A percentile compares a stretch with the other conserved stretches of the same genome.
Conservation (phyloP, 2,797 vertebrate genomes). For the Sorex maritimensis region DNA sequence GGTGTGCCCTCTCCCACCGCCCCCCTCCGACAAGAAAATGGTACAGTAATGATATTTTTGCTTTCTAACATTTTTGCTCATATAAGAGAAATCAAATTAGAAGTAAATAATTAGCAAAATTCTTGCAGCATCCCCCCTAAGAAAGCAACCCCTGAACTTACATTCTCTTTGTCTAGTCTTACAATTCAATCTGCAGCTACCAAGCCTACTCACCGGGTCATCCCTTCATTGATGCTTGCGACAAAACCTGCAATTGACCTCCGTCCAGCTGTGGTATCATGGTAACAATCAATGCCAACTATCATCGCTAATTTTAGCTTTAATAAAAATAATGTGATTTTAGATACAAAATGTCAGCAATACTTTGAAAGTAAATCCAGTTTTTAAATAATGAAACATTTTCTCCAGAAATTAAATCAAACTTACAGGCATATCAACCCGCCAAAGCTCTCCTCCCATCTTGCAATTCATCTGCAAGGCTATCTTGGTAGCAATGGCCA, state of each 20-base stretch:
- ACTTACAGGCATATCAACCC: conserved; percentile 96
- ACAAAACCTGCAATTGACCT: conserved; percentile 96
- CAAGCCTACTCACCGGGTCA: conserved; percentile 93
- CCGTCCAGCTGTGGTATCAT: conserved; percentile 94
- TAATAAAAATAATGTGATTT: conserved; percentile 44
- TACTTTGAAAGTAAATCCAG: neutral
- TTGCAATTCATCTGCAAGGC: conserved; percentile 98
- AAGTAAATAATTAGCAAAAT: too few relatives aligned
- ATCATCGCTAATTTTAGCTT: conserved; percentile 97
- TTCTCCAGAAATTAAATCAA: neutral
- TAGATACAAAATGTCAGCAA: neutral
- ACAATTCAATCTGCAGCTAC: rapidly evolving
- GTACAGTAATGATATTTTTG: too few relatives aligned
- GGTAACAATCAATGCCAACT: conserved; percentile 97
- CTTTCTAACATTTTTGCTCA: too few relatives aligned
- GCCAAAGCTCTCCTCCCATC: conserved; percentile 99
- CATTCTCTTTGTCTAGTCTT: too few relatives aligned
- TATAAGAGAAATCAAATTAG: too few relatives aligned
- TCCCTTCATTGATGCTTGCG: conserved; percentile 95
- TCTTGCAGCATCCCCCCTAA: too few relatives aligned
- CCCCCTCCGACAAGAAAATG: too few relatives aligned
- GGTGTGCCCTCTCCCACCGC: too few relatives aligned
- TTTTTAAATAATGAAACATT: neutral
- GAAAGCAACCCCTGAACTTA: too few relatives aligned
- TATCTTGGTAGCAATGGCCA: conserved; percentile 97